Base-by-base conservation (phyloP, 2,888 invertebrate species). In the Frankliniella fusca region DNA sequence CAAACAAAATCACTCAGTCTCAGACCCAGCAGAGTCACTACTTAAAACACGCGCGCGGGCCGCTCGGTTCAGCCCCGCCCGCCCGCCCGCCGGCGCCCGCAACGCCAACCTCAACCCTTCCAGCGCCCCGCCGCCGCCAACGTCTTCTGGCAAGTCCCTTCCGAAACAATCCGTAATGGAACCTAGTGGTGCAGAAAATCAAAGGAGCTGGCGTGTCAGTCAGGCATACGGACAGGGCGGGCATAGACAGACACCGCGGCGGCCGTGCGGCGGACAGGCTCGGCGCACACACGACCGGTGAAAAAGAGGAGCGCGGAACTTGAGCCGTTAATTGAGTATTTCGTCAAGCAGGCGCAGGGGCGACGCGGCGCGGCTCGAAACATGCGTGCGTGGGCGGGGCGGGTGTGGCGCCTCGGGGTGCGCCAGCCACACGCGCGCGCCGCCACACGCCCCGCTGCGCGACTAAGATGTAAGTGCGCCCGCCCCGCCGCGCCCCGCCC, bases 401-500 rank as follows among this genome's bases (percentile, higher is more conserved):
- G 70, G 23, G 11, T 8, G n/a, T 20, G 27, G 10, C 10, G 27
- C 23, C 10, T 38, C 38, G 38, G 38, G 38, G 38, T 38, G 38
- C 38, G 38, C 38, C 38, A 38, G 38, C 38, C 38, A 38, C 38
- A 38, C 38, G 38, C 38, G 38, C 38, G 54, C 54, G 54, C 54
- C 18, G 61, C 61, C 61, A 20, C 7, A 61, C 61, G 61, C 61
- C 18, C n/a, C 61, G n/a, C 61, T 61, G 61, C 20, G 20, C 61
- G 61, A 61, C 61, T 61, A 61, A 61, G 61, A 61, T 61, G 61
- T 61, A 61, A 61, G 61, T 61, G 61, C n/a, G 61, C n/a, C 61
- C 18, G 61, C 38, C 38, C 12, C 1, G 54, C 54, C 54, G 3
- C 38, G 38, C 38, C 38, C 20, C 54, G 10, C 18, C 54, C 18